Base-by-base conservation (phyloP, 2,797 vertebrate genomes). In the Corythornis leucogaster region DNA sequence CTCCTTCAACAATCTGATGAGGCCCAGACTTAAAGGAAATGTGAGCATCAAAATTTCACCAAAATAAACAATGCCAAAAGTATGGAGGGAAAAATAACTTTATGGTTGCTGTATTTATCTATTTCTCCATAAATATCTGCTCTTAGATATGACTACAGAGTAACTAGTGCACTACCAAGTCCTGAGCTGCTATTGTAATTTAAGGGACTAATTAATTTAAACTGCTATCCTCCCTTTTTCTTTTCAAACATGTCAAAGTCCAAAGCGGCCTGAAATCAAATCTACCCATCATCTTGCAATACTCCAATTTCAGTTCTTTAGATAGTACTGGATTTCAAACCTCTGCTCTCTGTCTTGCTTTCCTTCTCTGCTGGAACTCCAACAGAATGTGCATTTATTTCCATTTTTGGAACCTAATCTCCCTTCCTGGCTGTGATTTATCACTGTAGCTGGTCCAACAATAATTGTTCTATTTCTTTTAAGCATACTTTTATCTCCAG, bases 381-480 rank as follows among this genome's bases (percentile, higher is more conserved):
- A 88, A 43, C 58, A 62, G 71, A 69, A 88, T 69, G 28, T 70
- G 73, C 71, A 91, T 91, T 94, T 93, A 87, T 96, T 96, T 96
- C 94, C 95, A 93, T 94, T 96, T 95, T 89, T 89, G 94, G 90
- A 94, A 79, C 33, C 16, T 95, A 85, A 93, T 95, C 88, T 94
- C 75, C 30, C 64, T 92, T 82, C 46, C 92, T 91, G 90, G n/a
- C 71, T 94, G 84, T 93, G 96, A 97, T 96, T 96, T 96, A 96
- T 96, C 89, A 80, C 90, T 92, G 94, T 87, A 94, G 93, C 94
- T 97, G 91, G 88, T 80, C 91, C 54, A 62, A 50, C 81, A 87
- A 87, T 95, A 94, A 96, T 92, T 93, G 94, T 95, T 83, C 88
- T 89, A 61, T 92, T 96, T 96, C 94, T 96, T 93, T 96, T 92